These are phyloP conservation scores for Thunnus maccoyii DNA, from an alignment of 2,113 vertebrate genomes.

Conservation along the genomic window DNA sequence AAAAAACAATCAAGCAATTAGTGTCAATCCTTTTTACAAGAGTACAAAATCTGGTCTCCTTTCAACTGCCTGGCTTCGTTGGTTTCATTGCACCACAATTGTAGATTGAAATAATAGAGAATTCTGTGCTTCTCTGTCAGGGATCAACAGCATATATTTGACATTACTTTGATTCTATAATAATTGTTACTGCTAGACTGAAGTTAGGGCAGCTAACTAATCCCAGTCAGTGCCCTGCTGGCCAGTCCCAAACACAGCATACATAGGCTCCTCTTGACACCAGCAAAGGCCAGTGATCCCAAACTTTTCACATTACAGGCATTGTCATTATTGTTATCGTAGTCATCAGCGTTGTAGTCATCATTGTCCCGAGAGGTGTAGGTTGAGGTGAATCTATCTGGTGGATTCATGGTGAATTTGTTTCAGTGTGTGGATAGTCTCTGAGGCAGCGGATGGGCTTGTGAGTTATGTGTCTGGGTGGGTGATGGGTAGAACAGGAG, in stretches of 20 bases:
- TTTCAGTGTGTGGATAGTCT: conserved; percentile 62
- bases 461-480: conserved; percentile 36
- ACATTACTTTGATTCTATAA: conserved; percentile 44
- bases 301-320: conserved; percentile 80
- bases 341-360: conserved; percentile 19
- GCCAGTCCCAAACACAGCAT: conserved; percentile 48
- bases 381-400: not conserved
- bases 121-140: conserved; percentile 23
- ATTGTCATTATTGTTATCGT: conserved; percentile 54
- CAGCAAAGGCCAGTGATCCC: conserved; percentile 50
- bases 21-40: conserved; percentile 42
- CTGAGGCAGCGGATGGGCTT: conserved; percentile 44
- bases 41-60: conserved; percentile 31
- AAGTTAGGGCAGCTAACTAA: conserved; percentile 33
- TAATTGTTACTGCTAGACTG: conserved; percentile 35
- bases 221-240: conserved; percentile 18
- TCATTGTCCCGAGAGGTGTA: conserved; percentile 15
- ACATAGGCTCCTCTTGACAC: conserved; percentile 31
- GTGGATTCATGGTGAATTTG: conserved; percentile 38
- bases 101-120: conserved; percentile 17
- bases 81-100: conserved; percentile 28
- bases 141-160: conserved; percentile 34
- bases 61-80: conserved; percentile 43
- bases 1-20: conserved; percentile 27
- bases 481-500: conserved; percentile 27